Base-by-base conservation (phyloP, 2,888 invertebrate species). In the Nomada lathburiana region DNA sequence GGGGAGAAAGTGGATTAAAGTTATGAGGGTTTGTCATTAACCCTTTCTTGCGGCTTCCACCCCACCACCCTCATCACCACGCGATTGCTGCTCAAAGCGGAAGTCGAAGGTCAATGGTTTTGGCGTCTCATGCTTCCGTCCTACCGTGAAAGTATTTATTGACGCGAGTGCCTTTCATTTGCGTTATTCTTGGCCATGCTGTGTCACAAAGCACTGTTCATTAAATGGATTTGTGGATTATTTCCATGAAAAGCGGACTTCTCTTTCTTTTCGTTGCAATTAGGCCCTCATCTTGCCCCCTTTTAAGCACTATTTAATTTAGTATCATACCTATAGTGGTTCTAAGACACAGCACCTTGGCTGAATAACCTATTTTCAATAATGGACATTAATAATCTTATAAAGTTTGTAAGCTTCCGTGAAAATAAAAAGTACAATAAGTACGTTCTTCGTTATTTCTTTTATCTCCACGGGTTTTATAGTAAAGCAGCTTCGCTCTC, bases 121-220 rank as follows among this genome's bases (percentile, higher is more conserved):
- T 65, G 42, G 53, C 60, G 47, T 76, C 52, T 72, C 59, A 42
- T 44, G 42, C 64, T 18, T 53, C 36, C 67, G 47, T 42, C 59
- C 59, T 18, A 29, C 44, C 59, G 78, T 68, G 55, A 71, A 71
- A 72, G 50, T 76, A 71, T 76, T 78, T 74, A 70, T 70, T 62
- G 73, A 73, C 70, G 47, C 53, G 26, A 63, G 55, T 68, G 63
- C 47, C 23, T 29, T 47, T 73, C 64, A 59, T 78, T 81, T 69
- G 16, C 50, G 62, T 69, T 63, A 64, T 76, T 57, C 42, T 62
- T 10, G 16, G 3, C 42, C 18, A 42, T 13, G 57, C n/a, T 47
- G 47, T 16, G 2, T 11, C 10, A 16, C 47, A 13, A 16, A 16
- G 11, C 47, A 16, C 13, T 47, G 47, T 47, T 47, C 47, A 47